phyloP scores from a whole-genome alignment of 2,113 vertebrate genomes.

The Mesembrinibis cayennensis region DNA sequence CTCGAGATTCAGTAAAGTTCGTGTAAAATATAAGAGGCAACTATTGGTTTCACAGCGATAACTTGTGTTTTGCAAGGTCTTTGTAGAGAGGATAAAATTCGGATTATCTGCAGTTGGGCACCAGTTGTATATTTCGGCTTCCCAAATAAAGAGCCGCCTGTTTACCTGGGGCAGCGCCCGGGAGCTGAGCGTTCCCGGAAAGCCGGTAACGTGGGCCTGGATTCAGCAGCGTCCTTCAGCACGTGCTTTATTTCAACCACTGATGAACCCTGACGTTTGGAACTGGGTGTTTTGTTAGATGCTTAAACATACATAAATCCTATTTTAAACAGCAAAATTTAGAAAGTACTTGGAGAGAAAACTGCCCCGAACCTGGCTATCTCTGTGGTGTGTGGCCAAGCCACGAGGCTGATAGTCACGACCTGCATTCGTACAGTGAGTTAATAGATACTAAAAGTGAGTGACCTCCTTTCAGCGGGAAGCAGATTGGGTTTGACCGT shows the following conservation, averaged over 20 bases:
- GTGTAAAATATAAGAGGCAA: background rate
- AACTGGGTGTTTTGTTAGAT: background rate
- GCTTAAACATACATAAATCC: background rate
- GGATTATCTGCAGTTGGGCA: background rate
- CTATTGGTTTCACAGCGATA: background rate
- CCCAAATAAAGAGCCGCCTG: background rate
- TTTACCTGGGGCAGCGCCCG: background rate
- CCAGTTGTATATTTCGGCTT: background rate
- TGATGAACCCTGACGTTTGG: background rate
- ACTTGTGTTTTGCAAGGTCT: background rate
- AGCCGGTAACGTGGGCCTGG: background rate
- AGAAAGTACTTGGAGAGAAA: background rate
- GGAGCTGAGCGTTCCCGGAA: background rate
- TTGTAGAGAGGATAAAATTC: background rate
- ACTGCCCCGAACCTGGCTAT: background rate
- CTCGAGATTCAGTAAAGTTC: background rate
- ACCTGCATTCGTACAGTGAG: background rate
- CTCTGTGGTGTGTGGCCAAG: background rate
- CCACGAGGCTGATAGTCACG: rapidly evolving
- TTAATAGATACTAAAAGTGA: background rate
- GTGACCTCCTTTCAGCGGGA: background rate
- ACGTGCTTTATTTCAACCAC: background rate
- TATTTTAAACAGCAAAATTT: background rate
- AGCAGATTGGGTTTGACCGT: background rate
- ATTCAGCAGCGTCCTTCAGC: background rate